Base-by-base conservation (phyloP, 2,113 vertebrate genomes). In the Tupaia chinensis region DNA sequence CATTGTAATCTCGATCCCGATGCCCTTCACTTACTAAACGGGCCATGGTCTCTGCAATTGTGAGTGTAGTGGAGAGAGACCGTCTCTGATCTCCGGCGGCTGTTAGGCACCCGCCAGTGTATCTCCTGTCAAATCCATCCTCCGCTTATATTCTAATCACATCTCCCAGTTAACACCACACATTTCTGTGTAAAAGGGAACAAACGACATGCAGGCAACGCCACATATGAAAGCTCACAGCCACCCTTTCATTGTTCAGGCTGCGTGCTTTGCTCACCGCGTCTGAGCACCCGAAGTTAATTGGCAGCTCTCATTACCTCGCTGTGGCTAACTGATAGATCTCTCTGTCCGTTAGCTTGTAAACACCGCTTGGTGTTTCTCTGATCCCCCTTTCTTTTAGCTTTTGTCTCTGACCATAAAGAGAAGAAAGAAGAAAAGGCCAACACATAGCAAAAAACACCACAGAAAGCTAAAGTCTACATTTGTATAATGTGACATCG, bases 251-350 rank as follows among this genome's bases (percentile, higher is more conserved):
- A 20, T 22, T n/a, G 83, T 91, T 85, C 14, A 4, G 89, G 92
- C 56, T 9, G 61, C 0, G 1, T 53, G 19, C 83, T 66, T 79
- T 82, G 84, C 91, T 82, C 69, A 3, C 34, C 4, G 60, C 78
- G 66, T 80, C 74, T 34, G 83, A 83, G 87, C 56, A 61, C 16
- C 3, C 20, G 5, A 63, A 86, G 68, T 61, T 96, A 95, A 95
- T 82, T 85, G 93, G 96, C 89, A 68, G 74, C 20, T 60, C 85
- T 74, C 6, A 86, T 93, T 54, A 70, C 89, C 93, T 91, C 25
- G 9, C 83, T 85, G 34, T 69, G 81, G 72, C 20, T 95, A 96
- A 81, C 78, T 53, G 83, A 73, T 25, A 54, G 65, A 63, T 53
- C 65, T 27, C 79, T 76, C 68, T 81, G 74, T 70, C 58, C 87